Conservation (phyloP, 2,113 vertebrate genomes). For the Amblyornis subalaris region DNA sequence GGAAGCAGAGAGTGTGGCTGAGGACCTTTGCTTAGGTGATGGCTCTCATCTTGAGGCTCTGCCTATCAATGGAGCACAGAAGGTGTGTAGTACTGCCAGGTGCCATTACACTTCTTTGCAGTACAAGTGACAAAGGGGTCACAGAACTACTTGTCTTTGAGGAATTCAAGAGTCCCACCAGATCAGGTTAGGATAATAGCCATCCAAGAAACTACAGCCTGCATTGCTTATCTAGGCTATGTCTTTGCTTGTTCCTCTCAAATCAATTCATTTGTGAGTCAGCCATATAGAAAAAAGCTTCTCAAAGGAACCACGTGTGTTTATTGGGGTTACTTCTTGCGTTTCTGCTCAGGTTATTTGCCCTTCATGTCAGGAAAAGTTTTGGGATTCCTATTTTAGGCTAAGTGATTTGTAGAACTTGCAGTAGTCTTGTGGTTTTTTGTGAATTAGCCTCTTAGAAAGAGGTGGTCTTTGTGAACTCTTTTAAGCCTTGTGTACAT, state of each 20-base stretch:
- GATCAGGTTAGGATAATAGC: not conserved
- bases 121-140: not conserved
- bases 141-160: not conserved
- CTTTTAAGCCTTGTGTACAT: not conserved
- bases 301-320: not conserved
- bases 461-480: not conserved
- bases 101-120: fast-evolving
- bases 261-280: not conserved
- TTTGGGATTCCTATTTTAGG: not conserved
- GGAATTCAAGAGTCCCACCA: not conserved
- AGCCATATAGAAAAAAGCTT: not conserved
- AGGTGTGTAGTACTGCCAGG: not conserved
- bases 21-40: not conserved
- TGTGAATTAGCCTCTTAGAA: not conserved
- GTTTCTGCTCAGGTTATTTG: not conserved
- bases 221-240: not conserved
- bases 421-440: not conserved
- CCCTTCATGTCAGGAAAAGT: not conserved
- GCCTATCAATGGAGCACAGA: not conserved
- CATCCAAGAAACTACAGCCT: not conserved
- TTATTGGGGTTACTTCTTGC: not conserved
- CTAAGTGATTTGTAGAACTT: not conserved
- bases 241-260: not conserved
- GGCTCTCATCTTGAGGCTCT: not conserved
- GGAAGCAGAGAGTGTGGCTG: not conserved